A percentile compares a stretch with the other conserved stretches of the same genome.
Conservation (phyloP, 2,888 invertebrate genomes). For the Lordiphosa fenestrarum region DNA sequence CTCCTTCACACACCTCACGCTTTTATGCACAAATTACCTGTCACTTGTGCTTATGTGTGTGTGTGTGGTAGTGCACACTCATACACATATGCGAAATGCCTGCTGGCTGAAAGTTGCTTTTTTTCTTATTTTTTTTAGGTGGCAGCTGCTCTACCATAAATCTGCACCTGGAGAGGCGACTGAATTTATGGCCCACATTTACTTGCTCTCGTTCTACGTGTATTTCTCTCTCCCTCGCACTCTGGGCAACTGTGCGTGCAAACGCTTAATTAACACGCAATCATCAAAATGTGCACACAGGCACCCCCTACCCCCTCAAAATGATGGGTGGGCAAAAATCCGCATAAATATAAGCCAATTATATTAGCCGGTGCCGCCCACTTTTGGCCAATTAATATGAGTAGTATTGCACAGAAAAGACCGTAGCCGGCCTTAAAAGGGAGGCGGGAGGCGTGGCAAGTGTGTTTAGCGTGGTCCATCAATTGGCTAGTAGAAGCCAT, state of each 20-base stretch:
- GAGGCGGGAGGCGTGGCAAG: constrained; percentile 10
- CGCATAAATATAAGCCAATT: constrained; percentile 44
- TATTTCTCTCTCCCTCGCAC: neutral
- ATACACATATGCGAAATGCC: constrained; percentile 3
- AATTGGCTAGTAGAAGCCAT: constrained; percentile 21
- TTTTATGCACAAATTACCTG: constrained; percentile 70
- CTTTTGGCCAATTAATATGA: constrained; percentile 33
- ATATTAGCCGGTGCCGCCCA: constrained; percentile 8
- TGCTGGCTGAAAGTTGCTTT: constrained; percentile 23
- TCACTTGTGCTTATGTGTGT: constrained; percentile 54
- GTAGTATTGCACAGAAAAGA: constrained; percentile 32
- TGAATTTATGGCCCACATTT: constrained; percentile 50
- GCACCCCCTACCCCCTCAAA: neutral
- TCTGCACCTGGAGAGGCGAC: constrained; percentile 32
- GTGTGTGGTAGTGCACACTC: constrained; percentile 17
- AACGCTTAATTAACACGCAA: constrained; percentile 63
- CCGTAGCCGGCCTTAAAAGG: constrained; percentile 5
- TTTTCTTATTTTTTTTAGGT: constrained; percentile 8
- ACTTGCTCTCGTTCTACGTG: constrained; percentile 8
- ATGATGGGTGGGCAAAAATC: constrained; percentile 8
- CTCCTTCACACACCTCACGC: constrained; percentile 25
- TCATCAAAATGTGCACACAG: constrained; percentile 34
- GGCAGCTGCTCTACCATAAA: constrained; percentile 46
- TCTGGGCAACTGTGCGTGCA: constrained; percentile 56
- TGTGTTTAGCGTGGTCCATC: constrained; percentile 6